These are phyloP conservation scores for Lerema accius DNA, from an alignment of 1,140 invertebrate species.

Conservation along the genomic window DNA sequence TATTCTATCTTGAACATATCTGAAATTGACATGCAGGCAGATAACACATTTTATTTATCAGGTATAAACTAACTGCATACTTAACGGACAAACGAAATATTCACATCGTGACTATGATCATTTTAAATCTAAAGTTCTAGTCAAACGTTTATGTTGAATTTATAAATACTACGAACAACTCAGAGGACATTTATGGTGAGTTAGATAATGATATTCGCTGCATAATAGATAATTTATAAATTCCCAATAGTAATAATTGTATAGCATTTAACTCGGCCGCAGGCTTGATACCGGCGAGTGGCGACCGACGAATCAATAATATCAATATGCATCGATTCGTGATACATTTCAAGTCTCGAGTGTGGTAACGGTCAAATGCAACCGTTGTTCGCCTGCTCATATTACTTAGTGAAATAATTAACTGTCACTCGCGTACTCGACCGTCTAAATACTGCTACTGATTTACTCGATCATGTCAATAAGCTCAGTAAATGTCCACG, in stretches of 20 bases:
- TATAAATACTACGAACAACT: neutral
- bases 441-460: neutral
- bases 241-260: slow-evolving; percentile 19
- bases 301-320: slow-evolving; percentile 44
- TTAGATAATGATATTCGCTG: neutral
- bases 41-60: neutral
- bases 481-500: neutral
- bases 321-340: slow-evolving; percentile 28
- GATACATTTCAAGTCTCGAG: slow-evolving; percentile 28
- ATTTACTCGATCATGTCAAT: slow-evolving; percentile 26
- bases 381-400: slow-evolving; percentile 41
- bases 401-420: slow-evolving; percentile 44
- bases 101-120: neutral
- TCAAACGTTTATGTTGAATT: neutral
- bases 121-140: neutral
- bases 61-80: neutral
- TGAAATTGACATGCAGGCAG: neutral
- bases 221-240: neutral
- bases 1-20: neutral
- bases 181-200: neutral
- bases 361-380: slow-evolving; percentile 42
- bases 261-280: slow-evolving; percentile 29
- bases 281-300: slow-evolving; percentile 31
- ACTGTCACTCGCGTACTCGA: slow-evolving; percentile 15
- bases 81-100: neutral